These are phyloP conservation scores for Synanthedon formicaeformis DNA, from an alignment of 2,888 invertebrate species.

Conservation along the genomic window DNA sequence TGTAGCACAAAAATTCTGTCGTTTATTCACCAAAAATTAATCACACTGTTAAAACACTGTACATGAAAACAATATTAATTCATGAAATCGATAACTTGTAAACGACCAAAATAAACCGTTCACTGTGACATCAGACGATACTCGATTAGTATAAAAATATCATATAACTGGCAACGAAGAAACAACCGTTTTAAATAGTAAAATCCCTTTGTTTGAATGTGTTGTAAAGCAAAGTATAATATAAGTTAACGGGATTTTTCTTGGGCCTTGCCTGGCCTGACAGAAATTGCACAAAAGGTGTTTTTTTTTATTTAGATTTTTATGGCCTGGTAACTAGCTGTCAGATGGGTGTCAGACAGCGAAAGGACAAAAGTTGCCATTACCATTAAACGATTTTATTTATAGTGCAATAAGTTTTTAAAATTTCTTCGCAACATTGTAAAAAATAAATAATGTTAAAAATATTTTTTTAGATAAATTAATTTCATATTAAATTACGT, in stretches of 20 bases:
- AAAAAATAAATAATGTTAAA: too few relatives aligned
- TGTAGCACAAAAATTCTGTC: constrained; percentile 53
- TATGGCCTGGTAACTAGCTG: too few relatives aligned
- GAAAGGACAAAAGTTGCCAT: too few relatives aligned
- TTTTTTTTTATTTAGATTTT: too few relatives aligned
- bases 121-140: constrained; percentile 33
- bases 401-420: too few relatives aligned
- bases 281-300: constrained; percentile 25
- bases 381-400: too few relatives aligned
- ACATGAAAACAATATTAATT: constrained; percentile 49
- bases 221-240: constrained; percentile 56
- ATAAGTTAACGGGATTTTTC: constrained; percentile 51
- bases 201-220: constrained; percentile 53
- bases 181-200: constrained; percentile 42
- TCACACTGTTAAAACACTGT: constrained; percentile 46
- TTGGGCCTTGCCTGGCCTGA: constrained; percentile 46
- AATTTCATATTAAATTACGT: too few relatives aligned
- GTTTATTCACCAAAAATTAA: constrained; percentile 40
- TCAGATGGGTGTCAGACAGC: too few relatives aligned
- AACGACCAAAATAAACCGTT: constrained; percentile 40
- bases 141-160: constrained; percentile 25
- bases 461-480: too few relatives aligned
- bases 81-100: constrained; percentile 56
- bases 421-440: too few relatives aligned
- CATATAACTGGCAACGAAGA: constrained; percentile 31